Conservation (phyloP, 2,797 vertebrate genomes). For the Epinephelus malabaricus region DNA sequence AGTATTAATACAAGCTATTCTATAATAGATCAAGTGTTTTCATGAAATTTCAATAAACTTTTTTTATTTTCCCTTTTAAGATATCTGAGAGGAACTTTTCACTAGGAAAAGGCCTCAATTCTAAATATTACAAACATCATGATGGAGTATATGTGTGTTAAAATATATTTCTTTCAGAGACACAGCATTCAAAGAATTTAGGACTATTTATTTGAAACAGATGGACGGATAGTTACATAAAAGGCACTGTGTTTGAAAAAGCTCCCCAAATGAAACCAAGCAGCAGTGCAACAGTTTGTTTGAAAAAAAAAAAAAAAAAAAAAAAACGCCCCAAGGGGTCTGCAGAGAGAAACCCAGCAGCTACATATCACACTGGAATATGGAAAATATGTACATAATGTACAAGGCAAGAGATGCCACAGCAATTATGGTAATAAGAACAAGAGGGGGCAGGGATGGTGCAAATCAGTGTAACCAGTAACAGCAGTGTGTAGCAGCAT, state of each 20-base stretch:
- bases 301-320: background rate
- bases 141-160: background rate
- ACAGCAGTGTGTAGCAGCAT: slow-evolving; percentile 34
- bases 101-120: background rate
- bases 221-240: background rate
- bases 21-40: slow-evolving; percentile 7
- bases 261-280: background rate
- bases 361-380: slow-evolving; percentile 1
- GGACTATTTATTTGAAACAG: background rate
- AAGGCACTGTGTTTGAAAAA: background rate
- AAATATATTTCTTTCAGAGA: slow-evolving; percentile 1
- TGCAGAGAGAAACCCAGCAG: background rate
- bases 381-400: background rate
- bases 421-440: slow-evolving; percentile 25
- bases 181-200: background rate
- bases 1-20: background rate
- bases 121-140: background rate
- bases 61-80: background rate
- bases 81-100: background rate
- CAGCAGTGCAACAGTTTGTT: background rate
- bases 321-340: background rate
- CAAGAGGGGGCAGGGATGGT: slow-evolving; percentile 9
- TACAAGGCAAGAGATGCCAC: background rate
- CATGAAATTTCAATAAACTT: background rate
- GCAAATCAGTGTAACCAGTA: slow-evolving; percentile 23